Conservation (phyloP, 2,113 vertebrate genomes). For the Nematolebias whitei region DNA sequence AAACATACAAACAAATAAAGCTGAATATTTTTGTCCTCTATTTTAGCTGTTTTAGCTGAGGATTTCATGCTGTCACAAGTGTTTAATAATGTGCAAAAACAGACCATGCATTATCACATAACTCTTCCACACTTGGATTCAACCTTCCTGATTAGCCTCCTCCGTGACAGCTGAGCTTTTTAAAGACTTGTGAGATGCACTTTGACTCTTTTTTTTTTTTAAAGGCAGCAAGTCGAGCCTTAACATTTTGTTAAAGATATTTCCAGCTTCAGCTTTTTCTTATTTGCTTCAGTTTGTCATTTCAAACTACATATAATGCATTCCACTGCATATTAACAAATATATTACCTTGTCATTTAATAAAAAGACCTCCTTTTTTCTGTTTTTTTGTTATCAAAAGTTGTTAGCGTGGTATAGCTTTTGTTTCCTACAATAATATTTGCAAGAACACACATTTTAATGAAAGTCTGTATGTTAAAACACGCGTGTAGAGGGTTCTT, state of each 20-base stretch:
- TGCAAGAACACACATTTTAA: neutral
- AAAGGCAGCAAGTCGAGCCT: neutral
- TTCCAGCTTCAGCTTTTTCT: neutral
- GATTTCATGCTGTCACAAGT: neutral
- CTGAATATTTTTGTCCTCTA: neutral
- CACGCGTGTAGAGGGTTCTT: conserved; percentile 4
- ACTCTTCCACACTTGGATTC: neutral
- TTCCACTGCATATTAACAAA: conserved; percentile 1
- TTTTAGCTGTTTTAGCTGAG: neutral
- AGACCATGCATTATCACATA: no score
- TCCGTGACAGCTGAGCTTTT: neutral
- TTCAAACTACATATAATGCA: conserved; percentile 8
- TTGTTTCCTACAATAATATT: conserved; percentile 4
- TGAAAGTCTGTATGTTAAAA: neutral
- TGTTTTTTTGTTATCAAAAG: neutral
- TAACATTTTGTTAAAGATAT: neutral
- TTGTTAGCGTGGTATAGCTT: conserved; percentile 4
- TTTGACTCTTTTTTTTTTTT: neutral
- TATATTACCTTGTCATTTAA: conserved; percentile 2
- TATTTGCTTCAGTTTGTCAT: conserved; percentile 6
- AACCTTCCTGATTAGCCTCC: neutral
- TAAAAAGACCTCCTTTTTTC: no score
- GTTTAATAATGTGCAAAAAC: neutral
- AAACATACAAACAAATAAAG: neutral
- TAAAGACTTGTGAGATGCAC: neutral